Evolutionary conservation across 2,888 invertebrate genomes (phyloP), one percentile per base, ranked within the genome.

Genomic region (Spilosoma lubricipeda): DNA sequence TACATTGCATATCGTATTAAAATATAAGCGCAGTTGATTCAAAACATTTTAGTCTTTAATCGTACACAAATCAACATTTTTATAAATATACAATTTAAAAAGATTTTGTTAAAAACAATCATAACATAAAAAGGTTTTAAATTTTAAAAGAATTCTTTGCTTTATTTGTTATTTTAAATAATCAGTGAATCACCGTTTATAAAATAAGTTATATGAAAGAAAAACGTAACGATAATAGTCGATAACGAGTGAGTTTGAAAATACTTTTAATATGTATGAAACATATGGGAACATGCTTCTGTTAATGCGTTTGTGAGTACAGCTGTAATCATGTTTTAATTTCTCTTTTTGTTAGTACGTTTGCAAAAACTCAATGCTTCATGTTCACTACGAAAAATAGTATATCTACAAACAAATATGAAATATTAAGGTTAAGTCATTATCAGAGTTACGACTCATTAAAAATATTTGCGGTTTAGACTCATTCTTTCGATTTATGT

Each of bases 271-370:
- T 23, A 20, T 8, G 36, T 65, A 20, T 20, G 23, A 7, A 65
- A 20, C 20, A 36, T 68, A 13, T 68, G 52, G 8, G 30, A 68
- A 23, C 20, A 67, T 42, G 45, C 67, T 20, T 67, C 48, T 27
- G 45, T 30, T 11, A 9, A n/a, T 39, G 36, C 36, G 39, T 69
- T 18, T 20, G 33, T 33, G 23, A 30, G 68, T n/a, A 8, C 69
- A 69, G 56, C 56, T 69, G 69, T 13, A 36, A 5, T 13, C 2
- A 20, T 68, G 36, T 69, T 52, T 69, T 59, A 69, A 36, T 56
- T 69, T n/a, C 39, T 36, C 9, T 56, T 39, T n/a, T 56, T 36
- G 36, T n/a, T 15, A 18, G 7, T 45, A 23, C 23, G 20, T 48
- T 27, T 48, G 30, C 30, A 33, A 30, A 56, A n/a, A 56, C 27